A percentile compares a stretch with the other conserved stretches of the same genome.
Evolutionary conservation across 2,888 invertebrate genomes (phyloP).

Genomic region (Ariolimax columbianus): DNA sequence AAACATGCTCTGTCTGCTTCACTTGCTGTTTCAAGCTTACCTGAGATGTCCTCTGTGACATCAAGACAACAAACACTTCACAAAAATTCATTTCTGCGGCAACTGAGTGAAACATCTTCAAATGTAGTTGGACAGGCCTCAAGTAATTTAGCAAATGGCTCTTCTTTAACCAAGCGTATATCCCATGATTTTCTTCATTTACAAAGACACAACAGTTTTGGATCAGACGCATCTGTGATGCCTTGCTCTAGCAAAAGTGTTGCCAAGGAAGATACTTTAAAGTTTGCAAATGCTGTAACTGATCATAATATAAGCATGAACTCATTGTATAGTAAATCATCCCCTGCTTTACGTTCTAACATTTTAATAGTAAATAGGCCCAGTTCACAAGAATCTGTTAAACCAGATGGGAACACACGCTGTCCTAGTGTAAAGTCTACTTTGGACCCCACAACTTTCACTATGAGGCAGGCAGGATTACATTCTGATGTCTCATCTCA

Average conservation of each 20-base stretch:
- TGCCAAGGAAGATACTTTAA: background rate
- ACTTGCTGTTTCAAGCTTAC: constrained; percentile 22
- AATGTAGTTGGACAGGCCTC: constrained; percentile 34
- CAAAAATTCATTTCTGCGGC: constrained; percentile 51
- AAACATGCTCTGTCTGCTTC: constrained; percentile 26
- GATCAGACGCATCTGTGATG: constrained; percentile 21
- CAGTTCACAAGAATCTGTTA: background rate
- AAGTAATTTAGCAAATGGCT: background rate
- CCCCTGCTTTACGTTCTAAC: background rate
- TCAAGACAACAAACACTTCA: constrained; percentile 17
- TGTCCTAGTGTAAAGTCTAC: background rate
- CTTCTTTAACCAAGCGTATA: background rate
- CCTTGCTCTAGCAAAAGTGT: background rate
- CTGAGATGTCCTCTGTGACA: constrained; percentile 30
- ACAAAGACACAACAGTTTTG: constrained; percentile 31
- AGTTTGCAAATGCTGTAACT: constrained; percentile 19
- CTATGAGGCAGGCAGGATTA: background rate
- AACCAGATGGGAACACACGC: background rate
- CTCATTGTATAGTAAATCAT: background rate
- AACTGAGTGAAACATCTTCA: constrained; percentile 32
- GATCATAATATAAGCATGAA: background rate
- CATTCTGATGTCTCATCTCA: background rate
- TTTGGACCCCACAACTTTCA: background rate
- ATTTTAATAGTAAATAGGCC: too few species aligned
- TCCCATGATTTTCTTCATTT: background rate